Evolutionary conservation across 2,113 vertebrate species (phyloP), one percentile per base, ranked within the genome.

Genomic region (Choloepus hoffmanni): DNA sequence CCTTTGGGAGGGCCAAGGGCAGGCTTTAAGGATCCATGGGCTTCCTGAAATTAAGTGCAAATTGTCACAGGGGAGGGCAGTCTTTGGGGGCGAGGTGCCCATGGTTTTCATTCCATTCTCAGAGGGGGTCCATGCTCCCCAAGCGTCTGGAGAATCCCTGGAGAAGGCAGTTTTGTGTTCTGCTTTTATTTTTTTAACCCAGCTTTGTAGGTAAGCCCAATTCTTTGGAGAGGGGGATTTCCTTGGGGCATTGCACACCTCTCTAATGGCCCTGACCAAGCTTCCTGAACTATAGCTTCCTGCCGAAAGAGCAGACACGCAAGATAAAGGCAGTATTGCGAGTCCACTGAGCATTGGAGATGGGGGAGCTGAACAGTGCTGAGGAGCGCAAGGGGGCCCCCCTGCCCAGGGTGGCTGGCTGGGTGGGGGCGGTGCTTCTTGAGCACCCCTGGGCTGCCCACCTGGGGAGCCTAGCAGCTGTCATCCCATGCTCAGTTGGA

Each of bases 1-100:
- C 53, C 62, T 40, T 58, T 3, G 5, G 14, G n/a, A 63, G 73
- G 36, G 21, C 15, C 26, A 26, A 70, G 23, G 5, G 13, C 4
- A n/a, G 45, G 30, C 48, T 26, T 58, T 24, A 24, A 62, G 43
- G 55, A 28, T 40, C 55, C 28, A 1, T 0, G 33, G 15, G n/a
- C 45, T 63, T 68, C 43, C 76, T 0, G 12, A 63, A 43, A 28
- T 14, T 5, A 24, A 30, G 4, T 7, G 60, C 45, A 53, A 16
- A n/a, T n/a, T n/a, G 9, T 13, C 7, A 0, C 13, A 30, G 21
- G 62, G 30, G 48, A 5, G 0, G 16, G 67, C 33, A 0, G 8
- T 16, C 45, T 60, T 14, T 55, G 55, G n/a, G 4, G 10, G 21
- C 19, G 55, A 15, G 26, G 36, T 60, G 26, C 26, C 63, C 48